Base-by-base conservation (phyloP, 1,140 invertebrate species). In the Heliconius congener region DNA sequence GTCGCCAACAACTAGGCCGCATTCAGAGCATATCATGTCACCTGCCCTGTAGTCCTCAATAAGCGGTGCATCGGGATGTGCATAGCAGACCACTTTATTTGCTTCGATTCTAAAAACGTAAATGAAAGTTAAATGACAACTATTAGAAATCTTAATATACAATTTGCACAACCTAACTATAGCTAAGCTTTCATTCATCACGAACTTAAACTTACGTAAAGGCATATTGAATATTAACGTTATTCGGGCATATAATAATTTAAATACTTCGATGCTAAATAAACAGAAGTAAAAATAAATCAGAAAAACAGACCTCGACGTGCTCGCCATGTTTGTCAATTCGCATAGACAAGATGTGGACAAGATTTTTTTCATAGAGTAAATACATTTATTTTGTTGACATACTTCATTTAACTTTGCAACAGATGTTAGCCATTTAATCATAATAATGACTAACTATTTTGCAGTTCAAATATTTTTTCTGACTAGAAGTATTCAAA, bases 21-120 rank as follows among this genome's bases (percentile, higher is more conserved):
- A 99, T 95, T 99, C 98, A 37, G 98, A 98, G 95, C 99, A 99
- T 88, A 99, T 99, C 96, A 99, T 98, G 95, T 99, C 99, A 27
- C 99, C 99, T 83, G 99, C 99, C 90, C 99, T 96, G 91, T 99
- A 99, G 95, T 99, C 99, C 95, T 99, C 99, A 84, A 99, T 98
- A 27, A 99, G 95, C 73, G 97, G 96, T 76, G 99, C 98, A 94
- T 99, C 98, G 83, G 99, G 99, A 96, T 99, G 99, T 83, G 97
- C 96, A 90, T 97, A 97, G 93, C 99, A 99, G 86, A 97, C 97
- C 83, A 99, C 96, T 94, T 96, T 97, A 88, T 97, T 98, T 50
- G 96, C 95, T 83, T 96, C 96, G 85, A 95, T 95, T 92, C 96
- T 97, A 85, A 87, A 95, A 96, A 77, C 82, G 86, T 87, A 94